Base-by-base conservation (phyloP, 2,888 invertebrate genomes). In the Caenorhabditis sp. region DNA sequence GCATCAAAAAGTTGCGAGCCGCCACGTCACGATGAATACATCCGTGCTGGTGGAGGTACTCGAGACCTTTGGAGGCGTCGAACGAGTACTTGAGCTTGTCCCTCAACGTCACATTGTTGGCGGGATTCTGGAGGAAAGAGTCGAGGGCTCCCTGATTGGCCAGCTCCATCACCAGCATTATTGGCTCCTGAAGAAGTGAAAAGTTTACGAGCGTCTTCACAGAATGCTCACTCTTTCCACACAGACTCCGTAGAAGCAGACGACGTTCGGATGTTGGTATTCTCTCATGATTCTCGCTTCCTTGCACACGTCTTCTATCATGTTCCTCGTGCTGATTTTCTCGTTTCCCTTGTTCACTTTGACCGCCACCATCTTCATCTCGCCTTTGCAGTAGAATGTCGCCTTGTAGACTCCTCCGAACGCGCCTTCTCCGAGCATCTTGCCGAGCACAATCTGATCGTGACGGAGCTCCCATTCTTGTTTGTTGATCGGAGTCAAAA, bases 21-120 rank as follows among this genome's bases (percentile, higher is more conserved):
- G 82, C 83, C 32, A 84, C 79, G 58, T 82, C 83, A 24, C 84
- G 79, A 78, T 84, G 84, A 61, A 84, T 83, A 46, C 83, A 83
- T 30, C 78, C 79, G 22, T 79, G 59, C 24, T 78, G 73, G 58
- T 83, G 83, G 11, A 83, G 78, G 50, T 83, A 83, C 46, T 82
- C 83, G 37, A 83, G 63, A 15, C 83, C 82, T 39, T 79, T 78
- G 3, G 82, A 72, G 8, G 83, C 82, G 35, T 83, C 83, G 17
- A 71, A 76, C 24, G 75, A 74, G 66, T 78, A 80, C 41, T 73
- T 65, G 35, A 79, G 20, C 15, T 76, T 72, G 46, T 72, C 72
- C 20, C 72, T 41, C 27, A 78, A 41, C 13, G 72, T 72, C 22
- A 72, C 61, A 45, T 27, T 72, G 27, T 71, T 65, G 20, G 52